Evolutionary conservation across 2,113 vertebrate genomes (phyloP).

Genomic region (Oreochromis niloticus): DNA sequence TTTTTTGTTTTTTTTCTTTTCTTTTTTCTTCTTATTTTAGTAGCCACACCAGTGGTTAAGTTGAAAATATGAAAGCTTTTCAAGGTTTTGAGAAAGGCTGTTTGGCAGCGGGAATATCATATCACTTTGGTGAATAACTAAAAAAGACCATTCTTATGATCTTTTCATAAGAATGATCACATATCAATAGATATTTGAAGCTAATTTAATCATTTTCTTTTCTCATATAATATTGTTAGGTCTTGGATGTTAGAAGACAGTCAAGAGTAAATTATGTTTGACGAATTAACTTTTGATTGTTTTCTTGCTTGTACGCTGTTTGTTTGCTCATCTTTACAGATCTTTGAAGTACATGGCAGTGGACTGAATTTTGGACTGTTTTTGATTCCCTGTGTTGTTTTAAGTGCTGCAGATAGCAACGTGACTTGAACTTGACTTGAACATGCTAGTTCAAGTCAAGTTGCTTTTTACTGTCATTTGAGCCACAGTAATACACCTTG

Average conservation of each 20-base stretch:
- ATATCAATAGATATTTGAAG: no score
- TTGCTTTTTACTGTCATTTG: neutral
- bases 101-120: neutral
- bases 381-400: neutral
- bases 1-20: neutral
- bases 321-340: neutral
- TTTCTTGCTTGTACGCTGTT: neutral
- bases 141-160: no score
- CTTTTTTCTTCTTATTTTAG: neutral
- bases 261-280: neutral
- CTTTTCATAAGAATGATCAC: no score
- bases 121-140: neutral
- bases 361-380: neutral
- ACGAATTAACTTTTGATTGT: neutral
- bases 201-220: no score
- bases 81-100: neutral
- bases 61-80: neutral
- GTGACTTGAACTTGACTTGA: neutral
- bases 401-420: neutral
- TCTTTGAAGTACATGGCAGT: neutral
- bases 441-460: neutral
- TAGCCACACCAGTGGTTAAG: neutral
- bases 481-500: neutral
- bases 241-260: neutral
- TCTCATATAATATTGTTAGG: neutral